A percentile compares a stretch with the other conserved stretches of the same genome.
Evolutionary conservation across 2,888 invertebrate genomes (phyloP).

Genomic region (Lycophotia porphyrea): DNA sequence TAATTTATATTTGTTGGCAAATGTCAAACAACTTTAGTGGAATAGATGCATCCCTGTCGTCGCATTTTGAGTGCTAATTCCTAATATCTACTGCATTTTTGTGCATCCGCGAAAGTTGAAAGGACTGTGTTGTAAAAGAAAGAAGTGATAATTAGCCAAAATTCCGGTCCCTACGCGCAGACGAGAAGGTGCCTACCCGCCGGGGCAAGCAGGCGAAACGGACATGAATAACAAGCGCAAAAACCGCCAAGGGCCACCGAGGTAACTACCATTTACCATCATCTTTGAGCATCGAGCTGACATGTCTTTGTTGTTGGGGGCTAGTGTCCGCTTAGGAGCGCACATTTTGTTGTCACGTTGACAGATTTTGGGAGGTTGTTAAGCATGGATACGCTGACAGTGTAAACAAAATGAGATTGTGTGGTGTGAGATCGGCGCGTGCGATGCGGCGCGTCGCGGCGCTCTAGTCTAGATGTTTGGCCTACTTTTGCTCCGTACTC

Average conservation of each 20-base stretch:
- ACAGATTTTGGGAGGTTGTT: constrained; percentile 77
- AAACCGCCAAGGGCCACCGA: constrained; percentile 94
- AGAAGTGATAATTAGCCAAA: constrained; percentile 92
- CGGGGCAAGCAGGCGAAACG: constrained; percentile 91
- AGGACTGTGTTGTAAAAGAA: constrained; percentile 90
- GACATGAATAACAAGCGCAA: constrained; percentile 96
- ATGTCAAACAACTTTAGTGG: constrained; percentile 87
- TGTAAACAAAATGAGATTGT: constrained; percentile 84
- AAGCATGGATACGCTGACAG: constrained; percentile 76
- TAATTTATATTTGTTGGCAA: constrained; percentile 89
- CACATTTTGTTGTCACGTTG: constrained; percentile 82
- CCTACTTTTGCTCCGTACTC: constrained; percentile 88
- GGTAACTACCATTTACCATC: constrained; percentile 88
- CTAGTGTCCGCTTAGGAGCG: constrained; percentile 77
- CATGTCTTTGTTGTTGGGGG: constrained; percentile 88
- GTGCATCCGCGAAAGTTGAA: constrained; percentile 91
- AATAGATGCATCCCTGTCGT: constrained; percentile 88
- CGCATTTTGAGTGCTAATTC: constrained; percentile 88
- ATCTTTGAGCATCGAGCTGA: constrained; percentile 81
- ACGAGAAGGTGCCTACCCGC: constrained; percentile 94
- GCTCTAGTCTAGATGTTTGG: constrained; percentile 85
- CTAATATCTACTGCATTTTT: constrained; percentile 89
- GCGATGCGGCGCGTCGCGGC: constrained; percentile 78
- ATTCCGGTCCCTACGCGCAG: constrained; percentile 96
- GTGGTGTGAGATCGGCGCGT: constrained; percentile 78